phyloP scores from a whole-genome alignment of 2,797 vertebrate species.

The Nasua narica region DNA sequence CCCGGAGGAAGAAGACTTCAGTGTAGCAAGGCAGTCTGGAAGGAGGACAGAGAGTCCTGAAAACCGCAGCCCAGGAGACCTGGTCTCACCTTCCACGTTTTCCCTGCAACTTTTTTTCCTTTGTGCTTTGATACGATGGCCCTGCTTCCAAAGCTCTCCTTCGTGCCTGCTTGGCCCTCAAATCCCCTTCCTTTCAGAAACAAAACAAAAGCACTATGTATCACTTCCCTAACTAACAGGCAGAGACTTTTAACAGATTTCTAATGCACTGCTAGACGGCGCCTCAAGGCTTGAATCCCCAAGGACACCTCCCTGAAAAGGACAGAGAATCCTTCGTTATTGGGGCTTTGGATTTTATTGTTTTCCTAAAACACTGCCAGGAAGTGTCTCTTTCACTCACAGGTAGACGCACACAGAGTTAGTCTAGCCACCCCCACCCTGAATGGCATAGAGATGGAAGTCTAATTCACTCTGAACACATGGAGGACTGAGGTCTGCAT shows the following conservation, averaged over 20 bases:
- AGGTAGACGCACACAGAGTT: background rate
- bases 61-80: background rate
- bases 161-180: background rate
- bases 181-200: conserved; percentile 44
- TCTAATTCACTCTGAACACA: background rate
- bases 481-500: background rate
- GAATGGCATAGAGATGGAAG: background rate
- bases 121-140: background rate
- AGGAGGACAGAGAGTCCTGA: background rate
- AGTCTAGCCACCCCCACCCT: background rate
- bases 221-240: conserved; percentile 66
- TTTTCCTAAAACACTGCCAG: conserved; percentile 80
- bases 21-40: background rate
- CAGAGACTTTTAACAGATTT: conserved; percentile 74
- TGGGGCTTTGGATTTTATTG: conserved; percentile 77
- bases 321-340: conserved; percentile 76
- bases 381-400: conserved; percentile 70
- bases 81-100: background rate
- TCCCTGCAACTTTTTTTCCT: background rate
- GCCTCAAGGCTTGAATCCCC: conserved; percentile 78
- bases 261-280: conserved; percentile 75
- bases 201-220: conserved; percentile 67
- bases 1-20: background rate
- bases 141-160: background rate
- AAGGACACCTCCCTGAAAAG: conserved; percentile 77